phyloP scores from a whole-genome alignment of 2,113 vertebrate species.

The Rhynchopsitta pachyrhyncha region DNA sequence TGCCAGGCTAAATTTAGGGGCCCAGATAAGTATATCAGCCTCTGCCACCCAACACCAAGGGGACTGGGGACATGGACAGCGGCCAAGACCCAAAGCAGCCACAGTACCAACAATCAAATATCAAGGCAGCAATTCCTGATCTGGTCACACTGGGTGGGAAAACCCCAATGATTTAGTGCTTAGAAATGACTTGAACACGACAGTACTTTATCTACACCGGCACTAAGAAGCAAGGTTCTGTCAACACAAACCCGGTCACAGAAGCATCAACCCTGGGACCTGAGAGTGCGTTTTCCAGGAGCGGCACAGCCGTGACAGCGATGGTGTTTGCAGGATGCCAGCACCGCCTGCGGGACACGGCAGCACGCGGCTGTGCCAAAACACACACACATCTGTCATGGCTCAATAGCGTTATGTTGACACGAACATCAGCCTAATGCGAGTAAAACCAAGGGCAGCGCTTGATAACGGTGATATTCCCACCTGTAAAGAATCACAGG shows the following conservation, averaged over 20 bases:
- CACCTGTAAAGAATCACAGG: not conserved
- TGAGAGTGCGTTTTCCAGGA: not conserved
- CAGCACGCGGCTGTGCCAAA: not conserved
- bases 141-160: not conserved
- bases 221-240: fast-evolving
- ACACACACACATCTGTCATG: fast-evolving
- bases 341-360: fast-evolving
- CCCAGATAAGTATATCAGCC: not conserved
- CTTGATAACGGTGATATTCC: fast-evolving
- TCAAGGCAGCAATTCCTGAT: not conserved
- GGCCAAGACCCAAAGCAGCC: not conserved
- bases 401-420: fast-evolving
- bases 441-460: fast-evolving
- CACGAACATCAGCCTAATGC: fast-evolving
- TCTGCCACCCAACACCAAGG: constrained; percentile 7
- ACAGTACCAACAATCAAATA: not conserved
- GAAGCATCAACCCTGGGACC: not conserved
- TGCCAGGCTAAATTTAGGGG: constrained; percentile 39
- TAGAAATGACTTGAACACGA: not conserved
- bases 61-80: not conserved
- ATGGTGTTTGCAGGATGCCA: not conserved
- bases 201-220: not conserved
- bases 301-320: fast-evolving
- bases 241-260: not conserved
- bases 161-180: not conserved